Evolutionary conservation across 2,888 invertebrate species (phyloP), one percentile per base, ranked within the genome.

Genomic region (Synergus gifuensis): DNA sequence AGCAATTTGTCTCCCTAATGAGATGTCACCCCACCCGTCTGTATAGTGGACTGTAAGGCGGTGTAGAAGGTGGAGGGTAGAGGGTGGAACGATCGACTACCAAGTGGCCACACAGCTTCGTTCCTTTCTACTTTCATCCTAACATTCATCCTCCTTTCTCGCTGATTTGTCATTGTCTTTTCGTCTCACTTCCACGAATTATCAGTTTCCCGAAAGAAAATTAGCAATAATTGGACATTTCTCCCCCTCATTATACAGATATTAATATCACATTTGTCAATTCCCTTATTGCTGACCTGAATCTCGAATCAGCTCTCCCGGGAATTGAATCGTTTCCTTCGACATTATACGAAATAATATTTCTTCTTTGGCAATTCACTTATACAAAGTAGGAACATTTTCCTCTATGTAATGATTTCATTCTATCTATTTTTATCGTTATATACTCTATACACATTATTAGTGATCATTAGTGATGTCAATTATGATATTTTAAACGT

Each of bases 1-100:
- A 90, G 91, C 92, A 91, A 91, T 92, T 91, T 92, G 91, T 92
- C 91, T 92, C 91, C 85, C 91, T 92, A 91, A 92, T 92, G 92
- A 92, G 92, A 91, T 91, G 92, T 92, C 92, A 92, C 89, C 90
- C 91, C 87, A 88, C 88, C 87, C 89, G 86, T 87, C 85, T 85
- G 85, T 85, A 85, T 82, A 85, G 85, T 84, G 84, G 81, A 82
- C 82, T 83, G 80, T 81, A 84, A 84, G 82, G 81, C 82, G 81
- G 81, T 80, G 78, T 76, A 81, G 80, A 82, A 81, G 78, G 76
- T 76, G 78, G 78, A 78, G 76, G 78, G 76, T 76, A 77, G 78
- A 78, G 76, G 76, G 76, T 76, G 44, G 79, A 81, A 79, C 79
- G 84, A 82, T 84, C 84, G 82, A 82, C 82, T 82, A 82, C 82